A percentile compares a stretch with the other conserved stretches of the same genome.
These are phyloP conservation scores for Zosterops japonicus DNA, from an alignment of 2,113 vertebrate species.

Conservation along the genomic window DNA sequence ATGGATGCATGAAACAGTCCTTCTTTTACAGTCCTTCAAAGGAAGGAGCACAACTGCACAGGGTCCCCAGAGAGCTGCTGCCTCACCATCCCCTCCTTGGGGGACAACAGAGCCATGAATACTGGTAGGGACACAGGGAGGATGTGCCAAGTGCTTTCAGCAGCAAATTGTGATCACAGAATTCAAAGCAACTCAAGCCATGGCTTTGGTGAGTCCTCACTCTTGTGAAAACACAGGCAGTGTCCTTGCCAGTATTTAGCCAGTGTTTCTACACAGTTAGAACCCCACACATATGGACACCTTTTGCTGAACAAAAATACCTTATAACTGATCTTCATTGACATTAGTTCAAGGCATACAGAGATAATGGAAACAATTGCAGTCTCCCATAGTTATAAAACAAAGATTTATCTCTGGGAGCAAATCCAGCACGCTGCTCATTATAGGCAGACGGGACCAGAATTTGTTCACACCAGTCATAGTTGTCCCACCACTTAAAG, in stretches of 20 bases:
- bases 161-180: accelerated
- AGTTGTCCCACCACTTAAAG: not conserved
- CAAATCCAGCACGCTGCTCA: not conserved
- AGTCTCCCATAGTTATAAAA: not conserved
- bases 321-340: not conserved
- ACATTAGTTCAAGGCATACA: not conserved
- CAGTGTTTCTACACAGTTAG: not conserved
- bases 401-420: not conserved
- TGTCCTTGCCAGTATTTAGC: not conserved
- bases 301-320: not conserved
- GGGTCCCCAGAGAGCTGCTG: not conserved
- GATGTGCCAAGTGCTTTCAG: not conserved
- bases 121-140: not conserved
- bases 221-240: not conserved
- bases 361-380: not conserved
- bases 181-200: not conserved
- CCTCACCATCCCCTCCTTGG: not conserved
- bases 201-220: not conserved
- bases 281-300: accelerated
- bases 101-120: not conserved
- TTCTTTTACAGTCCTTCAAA: not conserved
- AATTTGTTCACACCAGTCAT: not conserved
- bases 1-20: accelerated
- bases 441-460: not conserved
- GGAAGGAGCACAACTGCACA: not conserved